Base-by-base conservation (phyloP, 2,797 vertebrate genomes). In the Rhodeus uyekii region DNA sequence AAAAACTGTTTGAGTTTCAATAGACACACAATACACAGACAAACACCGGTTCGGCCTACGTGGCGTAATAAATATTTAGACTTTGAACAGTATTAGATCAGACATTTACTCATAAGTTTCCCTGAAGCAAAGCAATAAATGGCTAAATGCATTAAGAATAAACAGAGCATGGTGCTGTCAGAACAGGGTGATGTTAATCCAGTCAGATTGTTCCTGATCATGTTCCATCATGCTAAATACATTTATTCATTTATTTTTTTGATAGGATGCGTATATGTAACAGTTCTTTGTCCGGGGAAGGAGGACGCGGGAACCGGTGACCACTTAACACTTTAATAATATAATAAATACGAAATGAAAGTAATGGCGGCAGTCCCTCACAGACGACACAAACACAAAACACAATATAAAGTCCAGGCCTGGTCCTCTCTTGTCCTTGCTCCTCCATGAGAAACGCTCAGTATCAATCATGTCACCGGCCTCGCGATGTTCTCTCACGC, bases 51-150 rank as follows among this genome's bases (percentile, higher is more conserved):
- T 53, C 8, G 42, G 38, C n/a, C 58, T 27, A 22, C 3, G 7
- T 6, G 1, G 39, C 22, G 48, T 34, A 60, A 71, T 69, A 60
- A 46, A 80, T 60, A 71, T 71, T 60, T 27, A 12, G 27, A 32
- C 34, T 32, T 39, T 68, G 77, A 79, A 24, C 27, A n/a, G 48
- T 69, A 39, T 76, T 42, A 32, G n/a, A 61, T 42, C 38, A 76
- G 38, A 76, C 53, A 13, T 76, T 42, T 76, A 74, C 22, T 74
- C 34, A n/a, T 3, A 38, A 38, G 32, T 38, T 53, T 38, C 34
- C 69, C 46, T 53, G 19, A 14, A 53, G 69, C 29, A 36, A 50
- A 72, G 29, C 69, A 72, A 53, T 34, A 50, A n/a, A 78, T 39
- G 6, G 24, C n/a, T 68, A 50, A 53, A 67, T 29, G 63, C 4